A percentile compares a stretch with the other conserved stretches of the same genome.
phyloP scores from a whole-genome alignment of 2,888 invertebrate species.

The Megamerina dolium region DNA sequence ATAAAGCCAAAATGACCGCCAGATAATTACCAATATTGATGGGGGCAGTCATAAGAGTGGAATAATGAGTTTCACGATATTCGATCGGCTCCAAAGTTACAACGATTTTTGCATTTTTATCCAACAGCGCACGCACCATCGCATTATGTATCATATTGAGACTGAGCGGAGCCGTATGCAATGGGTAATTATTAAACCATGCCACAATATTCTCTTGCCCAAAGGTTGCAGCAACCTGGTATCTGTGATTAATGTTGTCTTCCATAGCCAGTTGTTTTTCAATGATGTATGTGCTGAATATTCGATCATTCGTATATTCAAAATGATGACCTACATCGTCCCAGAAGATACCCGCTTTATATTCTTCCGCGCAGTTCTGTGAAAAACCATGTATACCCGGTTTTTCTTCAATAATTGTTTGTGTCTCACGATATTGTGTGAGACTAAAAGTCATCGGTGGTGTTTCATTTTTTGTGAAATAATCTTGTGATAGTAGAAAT shows the following conservation, averaged over 20 bases:
- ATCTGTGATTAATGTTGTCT: constrained; percentile 9
- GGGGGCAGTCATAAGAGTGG: not conserved
- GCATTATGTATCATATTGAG: constrained; percentile 32
- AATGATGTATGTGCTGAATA: constrained; percentile 1
- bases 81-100: constrained; percentile 23
- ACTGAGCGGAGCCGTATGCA: constrained; percentile 26
- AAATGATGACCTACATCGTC: constrained; percentile 1
- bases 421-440: no score
- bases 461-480: no score
- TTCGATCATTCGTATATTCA: not conserved
- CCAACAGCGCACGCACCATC: constrained; percentile 19
- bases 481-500: no score
- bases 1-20: constrained; percentile 21
- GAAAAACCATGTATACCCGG: no score
- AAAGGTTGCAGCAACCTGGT: constrained; percentile 25
- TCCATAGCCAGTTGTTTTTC: not conserved
- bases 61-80: constrained; percentile 7
- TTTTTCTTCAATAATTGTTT: no score
- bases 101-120: constrained; percentile 24
- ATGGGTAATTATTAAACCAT: constrained; percentile 31
- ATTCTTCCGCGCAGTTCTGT: no score
- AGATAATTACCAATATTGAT: constrained; percentile 19
- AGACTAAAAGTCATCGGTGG: no score
- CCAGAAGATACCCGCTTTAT: not conserved
- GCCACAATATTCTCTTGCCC: constrained; percentile 13